phyloP scores from a whole-genome alignment of 2,888 invertebrate species.

The Sinelater perroti region DNA sequence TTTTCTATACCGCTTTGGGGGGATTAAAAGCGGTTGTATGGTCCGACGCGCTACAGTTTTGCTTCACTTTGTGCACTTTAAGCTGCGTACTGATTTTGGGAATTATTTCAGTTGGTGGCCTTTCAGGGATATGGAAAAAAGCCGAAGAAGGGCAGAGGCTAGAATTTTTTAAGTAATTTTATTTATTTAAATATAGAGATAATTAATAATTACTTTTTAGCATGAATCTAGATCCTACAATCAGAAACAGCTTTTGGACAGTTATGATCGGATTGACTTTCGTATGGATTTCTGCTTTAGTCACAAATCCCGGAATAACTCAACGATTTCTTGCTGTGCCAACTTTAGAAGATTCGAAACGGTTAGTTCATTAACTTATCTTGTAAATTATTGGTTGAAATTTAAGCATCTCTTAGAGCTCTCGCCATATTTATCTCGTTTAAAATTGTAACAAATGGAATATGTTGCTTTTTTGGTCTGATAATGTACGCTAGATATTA shows the following conservation, averaged over 20 bases:
- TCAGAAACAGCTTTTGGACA: conserved; percentile 68
- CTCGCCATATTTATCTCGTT: not conserved
- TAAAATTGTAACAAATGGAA: not conserved
- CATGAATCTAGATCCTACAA: conserved; percentile 67
- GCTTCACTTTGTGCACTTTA: conserved; percentile 54
- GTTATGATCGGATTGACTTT: conserved; percentile 66
- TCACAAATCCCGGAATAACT: conserved; percentile 66
- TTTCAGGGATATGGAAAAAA: conserved; percentile 52
- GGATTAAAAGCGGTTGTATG: conserved; percentile 73
- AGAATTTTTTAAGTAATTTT: conserved; percentile 55
- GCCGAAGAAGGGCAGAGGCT: conserved; percentile 52
- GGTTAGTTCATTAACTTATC: conserved; percentile 49
- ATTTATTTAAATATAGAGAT: not conserved
- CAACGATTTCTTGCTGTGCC: conserved; percentile 69
- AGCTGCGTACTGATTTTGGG: conserved; percentile 53
- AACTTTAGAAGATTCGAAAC: conserved; percentile 63
- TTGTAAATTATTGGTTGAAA: not conserved
- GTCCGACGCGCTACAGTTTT: conserved; percentile 65
- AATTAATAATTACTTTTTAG: conserved; percentile 61
- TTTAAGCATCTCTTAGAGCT: not conserved
- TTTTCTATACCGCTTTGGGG: conserved; percentile 77
- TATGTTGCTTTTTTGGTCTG: conserved; percentile 66
- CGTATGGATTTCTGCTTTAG: conserved; percentile 65
- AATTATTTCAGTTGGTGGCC: conserved; percentile 54
- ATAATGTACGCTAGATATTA: conserved; percentile 70